Percentiles rank a stretch among this genome's conserved stretches.
Conservation (phyloP, 2,888 invertebrate species). For the Nematopogon swammerdamellus region DNA sequence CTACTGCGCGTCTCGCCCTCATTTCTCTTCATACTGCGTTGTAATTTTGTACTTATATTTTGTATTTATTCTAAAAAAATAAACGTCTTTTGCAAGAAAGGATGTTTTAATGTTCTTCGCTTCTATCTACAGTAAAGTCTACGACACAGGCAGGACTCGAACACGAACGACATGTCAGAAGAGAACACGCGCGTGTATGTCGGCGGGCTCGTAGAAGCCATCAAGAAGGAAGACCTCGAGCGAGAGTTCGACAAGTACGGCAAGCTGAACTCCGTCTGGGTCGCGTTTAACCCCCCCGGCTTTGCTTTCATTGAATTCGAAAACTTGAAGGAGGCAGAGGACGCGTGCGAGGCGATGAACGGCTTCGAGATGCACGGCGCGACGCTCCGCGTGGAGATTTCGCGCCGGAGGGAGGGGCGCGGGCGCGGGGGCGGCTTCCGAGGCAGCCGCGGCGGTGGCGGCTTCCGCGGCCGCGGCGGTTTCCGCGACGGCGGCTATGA, state of each 20-base stretch:
- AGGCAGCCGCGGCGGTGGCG: conserved; percentile 47
- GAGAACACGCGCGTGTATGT: conserved; percentile 80
- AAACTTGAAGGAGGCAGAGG: conserved; percentile 84
- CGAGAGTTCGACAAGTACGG: conserved; percentile 90
- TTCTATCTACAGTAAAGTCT: not conserved
- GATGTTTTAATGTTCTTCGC: not conserved
- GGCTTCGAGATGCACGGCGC: conserved; percentile 85
- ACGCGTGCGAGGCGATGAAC: conserved; percentile 85
- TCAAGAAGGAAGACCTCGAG: conserved; percentile 90
- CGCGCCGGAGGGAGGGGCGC: conserved; percentile 74
- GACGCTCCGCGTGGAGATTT: conserved; percentile 84
- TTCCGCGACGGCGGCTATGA: conserved; percentile 30
- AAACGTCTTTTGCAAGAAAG: not conserved
- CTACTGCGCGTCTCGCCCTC: not conserved
- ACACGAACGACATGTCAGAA: conserved; percentile 8
- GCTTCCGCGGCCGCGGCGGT: conserved; percentile 41
- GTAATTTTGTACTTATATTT: not conserved
- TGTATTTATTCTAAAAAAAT: not conserved
- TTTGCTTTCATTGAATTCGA: conserved; percentile 94
- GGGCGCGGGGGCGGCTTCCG: conserved; percentile 61
- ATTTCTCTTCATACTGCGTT: not conserved
- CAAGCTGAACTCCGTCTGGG: conserved; percentile 90
- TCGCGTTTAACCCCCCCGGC: conserved; percentile 90
- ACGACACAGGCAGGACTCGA: conserved; percentile 1
- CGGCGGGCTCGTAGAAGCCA: conserved; percentile 82